Conservation (phyloP, 1,140 invertebrate species). For the Pollicipes pollicipes region DNA sequence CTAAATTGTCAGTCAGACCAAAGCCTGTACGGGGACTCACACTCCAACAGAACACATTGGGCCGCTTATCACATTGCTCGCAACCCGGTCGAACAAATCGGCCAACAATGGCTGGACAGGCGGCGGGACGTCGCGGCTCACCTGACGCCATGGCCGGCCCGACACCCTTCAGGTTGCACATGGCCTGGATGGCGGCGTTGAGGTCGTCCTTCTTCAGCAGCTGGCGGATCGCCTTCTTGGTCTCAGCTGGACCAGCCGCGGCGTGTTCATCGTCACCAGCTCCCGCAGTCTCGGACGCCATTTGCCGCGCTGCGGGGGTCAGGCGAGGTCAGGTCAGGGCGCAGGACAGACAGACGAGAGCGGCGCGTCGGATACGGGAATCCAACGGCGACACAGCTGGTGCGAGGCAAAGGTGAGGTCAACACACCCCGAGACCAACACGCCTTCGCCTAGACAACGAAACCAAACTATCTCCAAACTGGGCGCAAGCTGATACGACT, state of each 20-base stretch:
- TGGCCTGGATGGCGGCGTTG: slow-evolving; percentile 25
- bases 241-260: slow-evolving; percentile 24
- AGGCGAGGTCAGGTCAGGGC: not conserved
- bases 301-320: slow-evolving; percentile 26
- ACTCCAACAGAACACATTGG: no score
- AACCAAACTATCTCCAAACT: slow-evolving; percentile 7
- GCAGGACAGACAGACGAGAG: not conserved
- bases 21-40: no score
- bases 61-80: no score
- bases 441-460: no score
- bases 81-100: no score
- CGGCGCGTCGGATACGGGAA: not conserved
- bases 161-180: slow-evolving; percentile 18
- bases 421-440: no score
- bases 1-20: no score
- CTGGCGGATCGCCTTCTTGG: slow-evolving; percentile 27
- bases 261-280: slow-evolving; percentile 28
- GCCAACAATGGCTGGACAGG: no score
- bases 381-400: not conserved
- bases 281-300: slow-evolving; percentile 27
- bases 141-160: no score
- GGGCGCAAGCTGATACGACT: not conserved
- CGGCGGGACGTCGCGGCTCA: no score
- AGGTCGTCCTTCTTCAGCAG: slow-evolving; percentile 24
- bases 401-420: not conserved